phyloP scores from a whole-genome alignment of 1,140 invertebrate species.

The Lepidurus packardi region DNA sequence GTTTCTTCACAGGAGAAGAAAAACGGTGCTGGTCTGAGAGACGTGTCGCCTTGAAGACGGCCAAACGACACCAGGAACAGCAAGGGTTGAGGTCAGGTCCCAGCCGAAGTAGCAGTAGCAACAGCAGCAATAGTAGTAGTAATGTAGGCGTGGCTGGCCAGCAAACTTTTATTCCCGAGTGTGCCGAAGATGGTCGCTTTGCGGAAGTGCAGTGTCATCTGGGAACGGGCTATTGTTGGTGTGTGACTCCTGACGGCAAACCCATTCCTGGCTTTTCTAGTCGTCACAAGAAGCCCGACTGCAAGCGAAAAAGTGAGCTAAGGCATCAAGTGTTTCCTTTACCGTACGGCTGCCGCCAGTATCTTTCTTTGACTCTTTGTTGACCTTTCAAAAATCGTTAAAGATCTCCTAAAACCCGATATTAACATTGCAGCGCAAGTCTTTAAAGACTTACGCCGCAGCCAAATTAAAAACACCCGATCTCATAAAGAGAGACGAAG shows the following conservation, averaged over 20 bases:
- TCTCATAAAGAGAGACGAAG: too few relatives aligned
- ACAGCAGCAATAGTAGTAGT: constrained; percentile 26
- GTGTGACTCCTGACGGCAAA: constrained; percentile 70
- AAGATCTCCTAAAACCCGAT: not conserved
- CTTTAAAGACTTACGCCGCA: too few relatives aligned
- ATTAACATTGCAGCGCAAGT: too few relatives aligned
- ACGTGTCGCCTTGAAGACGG: constrained; percentile 32
- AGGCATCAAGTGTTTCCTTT: not conserved
- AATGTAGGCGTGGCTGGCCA: constrained; percentile 31
- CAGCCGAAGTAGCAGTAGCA: not conserved
- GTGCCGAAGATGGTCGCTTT: constrained; percentile 72
- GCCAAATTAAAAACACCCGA: too few relatives aligned
- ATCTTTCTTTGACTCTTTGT: not conserved
- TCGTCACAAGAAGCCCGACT: constrained; percentile 42
- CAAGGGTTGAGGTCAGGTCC: constrained; percentile 7
- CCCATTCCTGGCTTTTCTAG: constrained; percentile 46
- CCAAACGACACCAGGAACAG: constrained; percentile 31
- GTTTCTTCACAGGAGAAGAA: constrained; percentile 34
- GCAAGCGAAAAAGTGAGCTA: constrained; percentile 40
- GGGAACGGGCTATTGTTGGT: constrained; percentile 72
- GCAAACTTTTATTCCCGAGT: constrained; percentile 53
- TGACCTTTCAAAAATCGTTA: not conserved
- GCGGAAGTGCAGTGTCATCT: constrained; percentile 74
- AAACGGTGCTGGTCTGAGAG: constrained; percentile 50
- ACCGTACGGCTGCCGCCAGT: not conserved